These are phyloP conservation scores for Perodicticus potto DNA, from an alignment of 2,797 vertebrate species.

Conservation along the genomic window DNA sequence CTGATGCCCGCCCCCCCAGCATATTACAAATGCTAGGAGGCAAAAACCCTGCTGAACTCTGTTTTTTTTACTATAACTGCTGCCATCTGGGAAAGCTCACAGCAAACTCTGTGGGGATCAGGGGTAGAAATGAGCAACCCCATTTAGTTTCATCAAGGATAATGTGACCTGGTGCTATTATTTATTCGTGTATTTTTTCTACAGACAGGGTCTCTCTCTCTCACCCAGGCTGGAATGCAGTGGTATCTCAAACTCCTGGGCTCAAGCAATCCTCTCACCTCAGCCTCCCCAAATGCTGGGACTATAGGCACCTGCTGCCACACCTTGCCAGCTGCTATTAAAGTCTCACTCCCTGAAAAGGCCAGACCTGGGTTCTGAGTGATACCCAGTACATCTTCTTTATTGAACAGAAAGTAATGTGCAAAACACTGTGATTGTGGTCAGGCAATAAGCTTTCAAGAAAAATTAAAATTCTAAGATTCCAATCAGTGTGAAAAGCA, in stretches of 20 bases:
- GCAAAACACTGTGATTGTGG: background rate
- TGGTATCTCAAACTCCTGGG: background rate
- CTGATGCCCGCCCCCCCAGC: background rate
- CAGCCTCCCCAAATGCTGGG: background rate
- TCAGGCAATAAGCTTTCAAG: background rate
- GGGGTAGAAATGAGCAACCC: background rate
- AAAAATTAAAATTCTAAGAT: background rate
- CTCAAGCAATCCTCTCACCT: background rate
- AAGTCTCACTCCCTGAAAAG: background rate
- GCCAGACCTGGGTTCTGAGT: background rate
- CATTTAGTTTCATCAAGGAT: background rate
- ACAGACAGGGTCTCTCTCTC: background rate
- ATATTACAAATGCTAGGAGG: background rate
- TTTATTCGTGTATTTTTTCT: background rate
- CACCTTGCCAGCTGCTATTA: background rate
- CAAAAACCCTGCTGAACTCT: background rate
- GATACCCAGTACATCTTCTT: background rate
- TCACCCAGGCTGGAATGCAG: background rate
- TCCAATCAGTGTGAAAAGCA: background rate
- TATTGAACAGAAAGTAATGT: background rate
- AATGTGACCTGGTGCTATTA: accelerated
- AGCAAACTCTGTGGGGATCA: no score
- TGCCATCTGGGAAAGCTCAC: background rate
- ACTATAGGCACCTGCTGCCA: accelerated
- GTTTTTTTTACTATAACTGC: background rate